These are phyloP conservation scores for Oceanodroma tethys DNA, from an alignment of 2,113 vertebrate genomes.

Conservation along the genomic window DNA sequence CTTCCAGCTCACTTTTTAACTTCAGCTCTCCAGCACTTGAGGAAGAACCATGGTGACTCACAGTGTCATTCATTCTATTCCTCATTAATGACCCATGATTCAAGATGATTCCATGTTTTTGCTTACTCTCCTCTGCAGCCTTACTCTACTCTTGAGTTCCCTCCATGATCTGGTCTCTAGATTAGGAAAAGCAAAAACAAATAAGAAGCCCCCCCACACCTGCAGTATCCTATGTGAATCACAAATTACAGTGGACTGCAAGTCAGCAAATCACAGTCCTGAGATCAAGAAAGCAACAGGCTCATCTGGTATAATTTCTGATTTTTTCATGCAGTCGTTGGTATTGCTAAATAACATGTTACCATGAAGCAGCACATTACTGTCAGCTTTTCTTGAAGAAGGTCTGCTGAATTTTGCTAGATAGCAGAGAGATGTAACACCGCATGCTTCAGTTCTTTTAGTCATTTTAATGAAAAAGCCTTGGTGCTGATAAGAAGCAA, in stretches of 20 bases:
- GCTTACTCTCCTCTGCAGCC: not conserved
- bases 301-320: not conserved
- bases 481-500: not conserved
- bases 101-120: not conserved
- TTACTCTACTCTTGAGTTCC: not conserved
- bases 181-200: not conserved
- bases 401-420: not conserved
- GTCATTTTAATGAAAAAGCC: not conserved
- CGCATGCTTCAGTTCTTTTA: not conserved
- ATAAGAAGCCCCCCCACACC: not conserved
- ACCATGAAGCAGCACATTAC: not conserved
- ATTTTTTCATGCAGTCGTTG: not conserved
- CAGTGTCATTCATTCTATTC: not conserved
- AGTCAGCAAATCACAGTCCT: not conserved
- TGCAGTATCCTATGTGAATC: not conserved
- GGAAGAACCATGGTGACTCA: not conserved
- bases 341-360: not conserved
- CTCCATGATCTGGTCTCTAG: not conserved
- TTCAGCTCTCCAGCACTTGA: not conserved
- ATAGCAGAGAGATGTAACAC: not conserved
- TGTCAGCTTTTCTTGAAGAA: not conserved
- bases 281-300: not conserved
- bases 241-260: not conserved
- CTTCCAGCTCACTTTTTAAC: not conserved
- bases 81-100: not conserved